Evolutionary conservation across 1,140 invertebrate species (phyloP), one percentile per base, ranked within the genome.

Genomic region (Augochlora pura): DNA sequence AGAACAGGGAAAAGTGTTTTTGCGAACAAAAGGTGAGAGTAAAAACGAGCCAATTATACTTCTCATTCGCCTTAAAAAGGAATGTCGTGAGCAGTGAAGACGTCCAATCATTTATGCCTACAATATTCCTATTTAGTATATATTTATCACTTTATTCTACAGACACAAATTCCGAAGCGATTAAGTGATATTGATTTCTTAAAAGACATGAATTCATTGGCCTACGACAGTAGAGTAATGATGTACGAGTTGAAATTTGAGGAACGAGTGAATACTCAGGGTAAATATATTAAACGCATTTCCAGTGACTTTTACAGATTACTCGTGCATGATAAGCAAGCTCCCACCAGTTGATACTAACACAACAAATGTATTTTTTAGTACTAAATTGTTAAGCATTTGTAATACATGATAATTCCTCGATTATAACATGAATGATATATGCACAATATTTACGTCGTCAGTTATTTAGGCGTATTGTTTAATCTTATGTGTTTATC

Each of bases 211-310:
- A 66, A 73, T 69, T 72, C 42, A 27, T 76, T 68, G 83, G 83
- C 83, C 83, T 86, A 86, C 18, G 18, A 27, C 59, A 67, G 42
- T 57, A 78, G 68, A n/a, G 4, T 32, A 32, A 32, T 54, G 10
- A 52, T 67, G 39, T 62, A 54, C 39, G 18, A 39, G 70, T 77
- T 0, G 52, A 71, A 72, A 67, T 32, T 6, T 23, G 14, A 59
- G 52, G 32, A 72, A 42, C 16, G n/a, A 71, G 82, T 14, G 62
- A 70, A 71, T 63, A 71, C 73, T 85, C 83, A 85, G 74, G 69
- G 69, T 82, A 74, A 80, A 81, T 59, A 39, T 77, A 42, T 72
- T 23, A 77, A 84, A 77, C 18, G 16, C 52, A 84, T 60, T 78
- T 81, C 42, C 38, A 78, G 81, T 52, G 65, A 14, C 52, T 63